These are phyloP conservation scores for Bugula neritina DNA, from an alignment of 2,888 invertebrate genomes.

Conservation along the genomic window DNA sequence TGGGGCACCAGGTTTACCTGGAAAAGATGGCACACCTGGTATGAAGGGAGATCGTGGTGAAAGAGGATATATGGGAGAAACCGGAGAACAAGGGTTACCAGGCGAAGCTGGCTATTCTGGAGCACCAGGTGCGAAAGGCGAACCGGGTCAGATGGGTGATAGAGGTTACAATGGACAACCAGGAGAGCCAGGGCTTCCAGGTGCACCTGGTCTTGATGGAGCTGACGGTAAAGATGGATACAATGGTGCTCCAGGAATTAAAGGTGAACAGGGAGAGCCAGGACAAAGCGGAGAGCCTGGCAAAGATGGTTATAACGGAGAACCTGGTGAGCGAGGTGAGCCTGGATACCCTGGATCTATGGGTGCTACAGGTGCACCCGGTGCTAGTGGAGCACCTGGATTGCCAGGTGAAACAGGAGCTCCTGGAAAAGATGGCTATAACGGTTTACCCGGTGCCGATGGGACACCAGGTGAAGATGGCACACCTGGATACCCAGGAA, in stretches of 20 bases:
- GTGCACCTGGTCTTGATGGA: conserved; percentile 1
- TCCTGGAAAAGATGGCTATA: not conserved
- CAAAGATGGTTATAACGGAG: not conserved
- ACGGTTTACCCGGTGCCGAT: not conserved
- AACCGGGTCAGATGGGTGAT: not conserved
- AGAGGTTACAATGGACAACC: not conserved
- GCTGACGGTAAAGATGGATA: not conserved
- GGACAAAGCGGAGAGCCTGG: not conserved
- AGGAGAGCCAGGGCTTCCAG: not conserved
- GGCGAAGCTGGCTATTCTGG: not conserved
- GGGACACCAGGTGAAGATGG: conserved; percentile 24
- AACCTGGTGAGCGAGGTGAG: not conserved
- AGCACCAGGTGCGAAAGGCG: conserved; percentile 1
- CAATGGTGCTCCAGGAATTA: not conserved
- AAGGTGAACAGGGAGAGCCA: not conserved
- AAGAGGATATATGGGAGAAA: not conserved
- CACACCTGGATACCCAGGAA: not conserved
- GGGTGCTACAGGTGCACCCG: not conserved
- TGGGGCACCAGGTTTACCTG: not conserved
- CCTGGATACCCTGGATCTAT: not conserved
- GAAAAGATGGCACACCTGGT: not conserved
- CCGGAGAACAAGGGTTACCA: not conserved
- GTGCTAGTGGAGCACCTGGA: not conserved
- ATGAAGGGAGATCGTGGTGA: not conserved
- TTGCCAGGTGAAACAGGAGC: not conserved